A percentile compares a stretch with the other conserved stretches of the same genome.
These are phyloP conservation scores for Podarcis cretensis DNA, from an alignment of 2,113 vertebrate species.

Conservation along the genomic window DNA sequence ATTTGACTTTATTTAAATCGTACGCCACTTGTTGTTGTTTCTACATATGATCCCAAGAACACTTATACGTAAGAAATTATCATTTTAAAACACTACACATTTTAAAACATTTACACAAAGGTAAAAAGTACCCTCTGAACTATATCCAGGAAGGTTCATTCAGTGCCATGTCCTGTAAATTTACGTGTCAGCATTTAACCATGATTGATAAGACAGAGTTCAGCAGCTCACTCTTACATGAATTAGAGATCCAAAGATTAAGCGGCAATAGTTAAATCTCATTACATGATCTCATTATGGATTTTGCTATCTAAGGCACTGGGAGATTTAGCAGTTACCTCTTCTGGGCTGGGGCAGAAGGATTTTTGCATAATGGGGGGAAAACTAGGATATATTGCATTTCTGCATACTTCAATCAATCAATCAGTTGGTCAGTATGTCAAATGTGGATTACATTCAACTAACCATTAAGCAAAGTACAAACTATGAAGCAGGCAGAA, in stretches of 20 bases:
- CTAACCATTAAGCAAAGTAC: no score
- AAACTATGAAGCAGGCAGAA: no score
- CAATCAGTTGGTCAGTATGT: no score
- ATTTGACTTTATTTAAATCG: background rate
- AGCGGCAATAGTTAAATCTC: background rate
- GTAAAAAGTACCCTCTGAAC: no score
- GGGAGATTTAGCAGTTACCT: background rate
- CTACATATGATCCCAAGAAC: background rate
- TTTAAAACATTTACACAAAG: no score
- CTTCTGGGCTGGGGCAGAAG: background rate
- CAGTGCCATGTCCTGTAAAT: background rate
- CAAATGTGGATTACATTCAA: no score
- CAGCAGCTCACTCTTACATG: background rate
- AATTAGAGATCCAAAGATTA: background rate
- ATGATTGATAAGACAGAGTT: background rate
- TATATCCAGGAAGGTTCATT: background rate
- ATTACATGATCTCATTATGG: background rate
- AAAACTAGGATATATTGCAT: background rate
- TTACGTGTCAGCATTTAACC: background rate
- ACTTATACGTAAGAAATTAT: no score
- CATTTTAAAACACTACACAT: no score
- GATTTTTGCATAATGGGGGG: background rate
- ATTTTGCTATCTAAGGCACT: background rate
- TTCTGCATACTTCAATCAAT: no score
- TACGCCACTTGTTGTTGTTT: background rate